Evolutionary conservation across 2,113 vertebrate species (phyloP), one percentile per base, ranked within the genome.

Genomic region (Neodontobutis hainanensis): DNA sequence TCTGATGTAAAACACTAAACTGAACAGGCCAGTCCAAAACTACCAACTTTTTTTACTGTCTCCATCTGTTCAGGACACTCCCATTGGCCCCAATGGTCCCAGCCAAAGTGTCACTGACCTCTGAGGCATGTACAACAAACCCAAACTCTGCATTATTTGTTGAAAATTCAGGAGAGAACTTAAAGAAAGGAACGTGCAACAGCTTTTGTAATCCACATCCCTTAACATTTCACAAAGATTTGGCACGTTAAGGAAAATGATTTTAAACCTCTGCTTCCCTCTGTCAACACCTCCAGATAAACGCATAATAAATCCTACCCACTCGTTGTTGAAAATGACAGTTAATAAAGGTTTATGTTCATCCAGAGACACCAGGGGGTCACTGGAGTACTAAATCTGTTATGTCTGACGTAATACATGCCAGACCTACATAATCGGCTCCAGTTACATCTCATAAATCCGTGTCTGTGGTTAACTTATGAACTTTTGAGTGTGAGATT

Each of bases 401-500:
- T 46, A 46, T 46, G 44, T 46, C 8, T 70, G 80, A 73, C 2
- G 34, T 73, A 56, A 78, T 57, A 16, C 73, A 27, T 46, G 61
- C 19, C 32, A 58, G 65, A 59, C 72, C 63, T 51, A 65, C 52
- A 75, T 71, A 75, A 78, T 73, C 34, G 62, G 47, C 53, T 84
- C 68, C 66, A 76, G 70, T 75, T 68, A 38, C 85, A 75, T 61
- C 73, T 19, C 16, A 59, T 52, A 11, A 51, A n/a, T 77, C 66
- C n/a, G 61, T 42, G 34, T 47, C 15, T 27, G 8, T 43, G 15
- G 19, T 40, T 61, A 35, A 38, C 60, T 64, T 50, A 34, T 35
- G 65, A 68, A 50, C 70, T 73, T 64, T 74, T 64, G 61, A 27
- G 3, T 27, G 19, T 27, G 19, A 27, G 19, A 27, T 27, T n/a